Evolutionary conservation across 1,140 invertebrate species (phyloP).

Genomic region (Drosophila cardini): DNA sequence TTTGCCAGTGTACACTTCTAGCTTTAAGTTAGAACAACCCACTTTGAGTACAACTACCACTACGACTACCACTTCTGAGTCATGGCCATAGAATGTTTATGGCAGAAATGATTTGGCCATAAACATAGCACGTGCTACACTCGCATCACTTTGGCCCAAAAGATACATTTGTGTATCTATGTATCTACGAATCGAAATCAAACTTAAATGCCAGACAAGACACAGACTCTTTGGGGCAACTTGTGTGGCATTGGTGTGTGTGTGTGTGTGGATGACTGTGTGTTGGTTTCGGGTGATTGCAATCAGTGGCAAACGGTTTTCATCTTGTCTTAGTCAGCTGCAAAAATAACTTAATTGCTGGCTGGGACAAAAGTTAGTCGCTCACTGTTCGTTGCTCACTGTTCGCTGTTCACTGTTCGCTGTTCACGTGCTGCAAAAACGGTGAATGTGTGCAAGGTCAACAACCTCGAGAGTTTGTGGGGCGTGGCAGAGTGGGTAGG

Average conservation of each 20-base stretch:
- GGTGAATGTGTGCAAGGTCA: slow-evolving; percentile 63
- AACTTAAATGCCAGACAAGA: slow-evolving; percentile 46
- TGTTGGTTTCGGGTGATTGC: slow-evolving; percentile 52
- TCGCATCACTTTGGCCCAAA: neutral
- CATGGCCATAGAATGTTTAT: slow-evolving; percentile 6
- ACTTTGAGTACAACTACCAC: neutral
- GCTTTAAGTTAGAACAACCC: slow-evolving; percentile 52
- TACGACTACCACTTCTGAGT: slow-evolving; percentile 3
- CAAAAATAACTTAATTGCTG: slow-evolving; percentile 77
- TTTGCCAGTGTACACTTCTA: neutral
- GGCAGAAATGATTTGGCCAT: slow-evolving; percentile 1
- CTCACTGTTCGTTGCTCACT: slow-evolving; percentile 1
- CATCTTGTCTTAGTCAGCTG: slow-evolving; percentile 76
- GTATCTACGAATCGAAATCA: slow-evolving; percentile 27
- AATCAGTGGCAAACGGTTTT: slow-evolving; percentile 59
- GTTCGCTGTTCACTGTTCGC: neutral
- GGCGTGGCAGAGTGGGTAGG: too few species aligned
- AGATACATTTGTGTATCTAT: slow-evolving; percentile 28
- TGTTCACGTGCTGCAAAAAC: slow-evolving; percentile 3
- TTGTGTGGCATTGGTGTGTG: slow-evolving; percentile 53
- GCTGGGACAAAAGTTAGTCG: slow-evolving; percentile 16
- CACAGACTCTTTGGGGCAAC: slow-evolving; percentile 29
- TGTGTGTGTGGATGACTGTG: too few species aligned
- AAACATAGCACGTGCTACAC: slow-evolving; percentile 47
- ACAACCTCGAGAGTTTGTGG: slow-evolving; percentile 48